These are phyloP conservation scores for Listronotus bonariensis DNA, from an alignment of 1,140 invertebrate species.

Conservation along the genomic window DNA sequence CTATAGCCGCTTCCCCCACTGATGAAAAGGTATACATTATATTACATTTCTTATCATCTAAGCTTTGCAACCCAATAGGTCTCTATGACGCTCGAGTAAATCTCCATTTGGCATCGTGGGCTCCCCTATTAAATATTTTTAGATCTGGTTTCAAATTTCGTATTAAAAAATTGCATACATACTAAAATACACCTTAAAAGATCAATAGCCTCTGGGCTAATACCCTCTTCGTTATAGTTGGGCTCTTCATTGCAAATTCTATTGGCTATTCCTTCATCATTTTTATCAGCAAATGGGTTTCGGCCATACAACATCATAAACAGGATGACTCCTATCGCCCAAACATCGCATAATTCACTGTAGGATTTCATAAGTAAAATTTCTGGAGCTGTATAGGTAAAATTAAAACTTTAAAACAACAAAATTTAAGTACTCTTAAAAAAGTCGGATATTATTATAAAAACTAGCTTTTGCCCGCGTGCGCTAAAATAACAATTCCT, in stretches of 20 bases:
- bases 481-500: no score
- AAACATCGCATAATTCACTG: slow-evolving; percentile 65
- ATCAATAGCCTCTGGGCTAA: slow-evolving; percentile 51
- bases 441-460: no score
- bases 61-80: no score
- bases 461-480: no score
- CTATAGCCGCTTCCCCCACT: no score
- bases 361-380: slow-evolving; percentile 62
- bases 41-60: no score
- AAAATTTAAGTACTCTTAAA: no score
- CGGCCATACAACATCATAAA: slow-evolving; percentile 57
- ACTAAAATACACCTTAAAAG: slow-evolving; percentile 58
- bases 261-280: slow-evolving; percentile 46
- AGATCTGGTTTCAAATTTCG: no score
- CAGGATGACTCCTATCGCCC: slow-evolving; percentile 64
- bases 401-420: neutral
- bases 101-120: no score
- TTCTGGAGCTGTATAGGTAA: slow-evolving; percentile 60
- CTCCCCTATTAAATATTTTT: no score
- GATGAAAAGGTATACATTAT: no score
- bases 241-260: slow-evolving; percentile 50
- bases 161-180: neutral
- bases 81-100: no score
- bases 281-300: slow-evolving; percentile 52
- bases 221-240: slow-evolving; percentile 17